phyloP scores from a whole-genome alignment of 2,888 invertebrate genomes.

The Globia sparganii region DNA sequence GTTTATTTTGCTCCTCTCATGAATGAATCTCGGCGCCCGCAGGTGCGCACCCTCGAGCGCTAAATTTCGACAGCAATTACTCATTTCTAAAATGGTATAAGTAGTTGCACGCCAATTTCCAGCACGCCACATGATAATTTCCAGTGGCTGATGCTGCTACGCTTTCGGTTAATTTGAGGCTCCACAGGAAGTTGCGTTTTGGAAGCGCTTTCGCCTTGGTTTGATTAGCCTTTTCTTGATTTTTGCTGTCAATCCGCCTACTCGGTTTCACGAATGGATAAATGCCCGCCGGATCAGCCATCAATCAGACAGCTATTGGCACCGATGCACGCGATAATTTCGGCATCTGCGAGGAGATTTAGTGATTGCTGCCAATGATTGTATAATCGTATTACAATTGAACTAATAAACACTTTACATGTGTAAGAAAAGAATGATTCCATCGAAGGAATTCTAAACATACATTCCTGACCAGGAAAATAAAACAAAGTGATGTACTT shows the following conservation, averaged over 20 bases:
- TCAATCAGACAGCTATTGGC: conserved; percentile 86
- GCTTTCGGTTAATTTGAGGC: conserved; percentile 80
- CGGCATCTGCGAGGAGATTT: conserved; percentile 81
- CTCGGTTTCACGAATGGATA: conserved; percentile 73
- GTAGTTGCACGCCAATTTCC: conserved; percentile 82
- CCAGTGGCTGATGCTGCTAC: conserved; percentile 82
- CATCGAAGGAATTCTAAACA: conserved; percentile 43
- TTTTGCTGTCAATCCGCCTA: conserved; percentile 75
- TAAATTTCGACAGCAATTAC: conserved; percentile 84
- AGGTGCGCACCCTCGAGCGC: conserved; percentile 86
- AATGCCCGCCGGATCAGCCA: conserved; percentile 76
- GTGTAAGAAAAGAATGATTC: conserved; percentile 39
- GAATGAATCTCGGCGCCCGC: conserved; percentile 87
- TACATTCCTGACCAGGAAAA: conserved; percentile 14
- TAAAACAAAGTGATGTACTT: conserved; percentile 17
- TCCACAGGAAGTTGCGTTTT: conserved; percentile 85
- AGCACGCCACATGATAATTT: conserved; percentile 87
- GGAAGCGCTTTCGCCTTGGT: conserved; percentile 79
- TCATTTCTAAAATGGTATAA: conserved; percentile 79
- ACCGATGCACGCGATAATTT: conserved; percentile 85
- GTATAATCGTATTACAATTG: conserved; percentile 80
- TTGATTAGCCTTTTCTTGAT: conserved; percentile 75
- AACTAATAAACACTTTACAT: conserved; percentile 70
- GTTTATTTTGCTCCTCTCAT: conserved; percentile 83
- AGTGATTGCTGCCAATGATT: conserved; percentile 84